Conservation (phyloP, 2,888 invertebrate species). For the Arenicola marina region DNA sequence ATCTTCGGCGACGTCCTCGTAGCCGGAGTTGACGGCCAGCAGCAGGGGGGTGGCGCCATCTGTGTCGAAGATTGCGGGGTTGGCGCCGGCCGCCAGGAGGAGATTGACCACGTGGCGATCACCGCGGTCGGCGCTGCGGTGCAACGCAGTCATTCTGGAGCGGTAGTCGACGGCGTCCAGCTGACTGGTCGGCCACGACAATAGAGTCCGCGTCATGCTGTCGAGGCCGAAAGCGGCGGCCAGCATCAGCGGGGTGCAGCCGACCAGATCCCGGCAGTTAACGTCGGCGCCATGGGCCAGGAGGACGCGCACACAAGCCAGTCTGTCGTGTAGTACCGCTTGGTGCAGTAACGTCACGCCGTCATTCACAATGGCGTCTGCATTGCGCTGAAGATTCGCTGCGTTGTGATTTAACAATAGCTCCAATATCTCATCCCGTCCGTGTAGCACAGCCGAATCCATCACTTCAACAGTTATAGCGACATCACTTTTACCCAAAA, state of each 20-base stretch:
- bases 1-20: constrained; percentile 2
- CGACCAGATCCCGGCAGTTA: too few relatives aligned
- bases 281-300: too few relatives aligned
- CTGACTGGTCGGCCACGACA: background rate
- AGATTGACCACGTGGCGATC: background rate
- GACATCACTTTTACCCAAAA: too few relatives aligned
- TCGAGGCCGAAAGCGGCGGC: background rate
- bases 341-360: too few relatives aligned
- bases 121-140: constrained; percentile 12
- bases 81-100: constrained; percentile 8
- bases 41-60: constrained; percentile 15
- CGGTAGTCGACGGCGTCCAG: constrained; percentile 1
- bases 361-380: too few relatives aligned
- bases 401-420: too few relatives aligned
- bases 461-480: too few relatives aligned
- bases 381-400: too few relatives aligned
- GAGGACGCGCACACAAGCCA: too few relatives aligned
- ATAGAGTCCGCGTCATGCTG: background rate
- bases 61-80: constrained; percentile 4
- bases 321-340: too few relatives aligned
- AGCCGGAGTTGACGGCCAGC: constrained; percentile 14
- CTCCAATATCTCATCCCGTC: too few relatives aligned
- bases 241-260: background rate
- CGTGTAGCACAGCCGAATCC: too few relatives aligned
- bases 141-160: constrained; percentile 18